phyloP scores from a whole-genome alignment of 1,140 invertebrate species.

The Lycorma delicatula region DNA sequence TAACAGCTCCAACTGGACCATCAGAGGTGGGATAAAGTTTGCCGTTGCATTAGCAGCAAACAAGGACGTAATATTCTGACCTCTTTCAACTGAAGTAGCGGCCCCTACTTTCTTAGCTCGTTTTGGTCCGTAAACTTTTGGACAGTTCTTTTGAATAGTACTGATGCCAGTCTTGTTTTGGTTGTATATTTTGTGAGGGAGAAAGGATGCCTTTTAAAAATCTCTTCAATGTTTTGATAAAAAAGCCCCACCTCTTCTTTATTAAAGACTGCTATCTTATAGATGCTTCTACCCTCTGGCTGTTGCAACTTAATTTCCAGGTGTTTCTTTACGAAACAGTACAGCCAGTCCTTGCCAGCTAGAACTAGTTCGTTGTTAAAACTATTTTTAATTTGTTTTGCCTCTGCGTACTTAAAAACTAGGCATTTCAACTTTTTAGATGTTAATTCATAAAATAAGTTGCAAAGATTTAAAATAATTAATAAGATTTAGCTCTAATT shows the following conservation, averaged over 20 bases:
- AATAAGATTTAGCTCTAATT: too few relatives aligned
- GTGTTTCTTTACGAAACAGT: constrained; percentile 12
- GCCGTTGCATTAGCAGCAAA: constrained; percentile 32
- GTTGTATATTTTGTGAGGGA: constrained; percentile 26
- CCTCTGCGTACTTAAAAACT: constrained; percentile 1
- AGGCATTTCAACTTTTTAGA: not conserved
- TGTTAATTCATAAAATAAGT: constrained; percentile 10
- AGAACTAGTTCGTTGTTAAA: constrained; percentile 4
- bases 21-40: constrained; percentile 30
- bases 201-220: constrained; percentile 16
- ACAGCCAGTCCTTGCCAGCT: constrained; percentile 16
- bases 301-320: constrained; percentile 8
- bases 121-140: constrained; percentile 29
- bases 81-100: constrained; percentile 36
- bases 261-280: constrained; percentile 28
- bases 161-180: constrained; percentile 31
- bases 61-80: constrained; percentile 31
- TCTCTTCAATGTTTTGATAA: constrained; percentile 16
- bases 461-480: too few relatives aligned
- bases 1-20: constrained; percentile 30
- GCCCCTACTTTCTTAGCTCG: constrained; percentile 35
- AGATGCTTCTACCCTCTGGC: constrained; percentile 17
- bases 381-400: constrained; percentile 8
- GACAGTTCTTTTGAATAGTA: constrained; percentile 27
- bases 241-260: constrained; percentile 21